Evolutionary conservation across 2,113 vertebrate species (phyloP).

Genomic region (Barnardius zonarius): DNA sequence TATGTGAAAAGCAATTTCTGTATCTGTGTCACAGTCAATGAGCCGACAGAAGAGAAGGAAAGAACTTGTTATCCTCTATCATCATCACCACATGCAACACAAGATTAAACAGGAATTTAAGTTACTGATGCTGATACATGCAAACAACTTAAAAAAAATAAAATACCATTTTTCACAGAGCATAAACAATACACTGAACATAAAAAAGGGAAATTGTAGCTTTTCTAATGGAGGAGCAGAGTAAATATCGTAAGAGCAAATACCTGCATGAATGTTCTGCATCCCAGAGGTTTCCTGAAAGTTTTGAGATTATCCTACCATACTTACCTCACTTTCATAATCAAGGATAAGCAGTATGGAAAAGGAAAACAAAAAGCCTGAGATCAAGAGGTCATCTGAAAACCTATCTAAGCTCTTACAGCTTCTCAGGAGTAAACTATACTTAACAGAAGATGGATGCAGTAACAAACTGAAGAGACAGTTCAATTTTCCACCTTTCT

Average conservation of each 20-base stretch:
- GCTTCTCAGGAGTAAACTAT: background rate
- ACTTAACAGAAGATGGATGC: background rate
- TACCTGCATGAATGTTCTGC: background rate
- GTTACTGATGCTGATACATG: background rate
- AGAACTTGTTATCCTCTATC: background rate
- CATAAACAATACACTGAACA: background rate
- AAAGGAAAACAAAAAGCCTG: rapidly evolving
- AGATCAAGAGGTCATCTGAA: background rate
- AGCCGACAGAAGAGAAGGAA: background rate
- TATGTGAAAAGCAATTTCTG: background rate
- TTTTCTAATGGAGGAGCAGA: background rate
- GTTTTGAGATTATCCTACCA: background rate
- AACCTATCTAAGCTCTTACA: background rate
- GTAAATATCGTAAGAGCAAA: background rate
- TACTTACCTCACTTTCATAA: background rate
- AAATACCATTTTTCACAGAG: background rate
- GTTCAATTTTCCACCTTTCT: background rate
- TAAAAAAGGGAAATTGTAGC: background rate
- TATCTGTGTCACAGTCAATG: background rate
- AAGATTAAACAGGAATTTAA: background rate
- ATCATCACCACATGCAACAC: background rate
- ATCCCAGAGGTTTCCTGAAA: background rate
- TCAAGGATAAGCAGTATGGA: background rate
- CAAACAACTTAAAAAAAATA: background rate
- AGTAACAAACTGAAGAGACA: background rate